A percentile compares a stretch with the other conserved stretches of the same genome.
Evolutionary conservation across 2,797 vertebrate species (phyloP).

Genomic region (Notamacropus eugenii): DNA sequence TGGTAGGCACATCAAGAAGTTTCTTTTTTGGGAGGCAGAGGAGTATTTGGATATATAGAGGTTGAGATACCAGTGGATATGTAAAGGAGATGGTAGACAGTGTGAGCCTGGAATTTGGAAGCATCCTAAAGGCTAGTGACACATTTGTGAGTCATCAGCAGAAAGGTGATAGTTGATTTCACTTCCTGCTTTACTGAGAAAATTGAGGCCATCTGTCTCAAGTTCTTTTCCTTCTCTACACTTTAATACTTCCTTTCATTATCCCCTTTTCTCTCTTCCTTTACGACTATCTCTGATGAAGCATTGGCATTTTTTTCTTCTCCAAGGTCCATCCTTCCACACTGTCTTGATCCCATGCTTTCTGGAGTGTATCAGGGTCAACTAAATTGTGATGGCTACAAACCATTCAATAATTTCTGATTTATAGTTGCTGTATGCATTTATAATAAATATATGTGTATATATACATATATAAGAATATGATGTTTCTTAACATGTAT

Average conservation of each 20-base stretch:
- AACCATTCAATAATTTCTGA: background rate
- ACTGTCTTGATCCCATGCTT: background rate
- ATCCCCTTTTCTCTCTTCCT: background rate
- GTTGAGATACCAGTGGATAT: background rate
- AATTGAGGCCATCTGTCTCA: background rate
- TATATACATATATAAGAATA: background rate
- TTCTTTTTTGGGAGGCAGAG: background rate
- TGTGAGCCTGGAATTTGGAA: background rate
- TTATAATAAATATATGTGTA: background rate
- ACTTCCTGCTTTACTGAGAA: background rate
- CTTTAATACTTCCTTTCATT: background rate
- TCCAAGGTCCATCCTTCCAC: background rate
- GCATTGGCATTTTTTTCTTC: background rate
- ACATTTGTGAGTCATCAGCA: background rate
- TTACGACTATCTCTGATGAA: background rate
- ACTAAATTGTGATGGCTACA: background rate
- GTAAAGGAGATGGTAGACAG: background rate
- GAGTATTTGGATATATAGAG: background rate
- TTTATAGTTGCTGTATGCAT: background rate
- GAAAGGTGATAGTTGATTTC: background rate
- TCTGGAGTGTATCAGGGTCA: background rate
- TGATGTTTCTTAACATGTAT: background rate
- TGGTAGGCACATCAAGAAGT: background rate
- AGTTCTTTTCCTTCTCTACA: background rate
- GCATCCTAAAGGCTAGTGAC: background rate